Evolutionary conservation across 2,888 invertebrate genomes (phyloP), one percentile per base, ranked within the genome.

Genomic region (Cabera pusaria): DNA sequence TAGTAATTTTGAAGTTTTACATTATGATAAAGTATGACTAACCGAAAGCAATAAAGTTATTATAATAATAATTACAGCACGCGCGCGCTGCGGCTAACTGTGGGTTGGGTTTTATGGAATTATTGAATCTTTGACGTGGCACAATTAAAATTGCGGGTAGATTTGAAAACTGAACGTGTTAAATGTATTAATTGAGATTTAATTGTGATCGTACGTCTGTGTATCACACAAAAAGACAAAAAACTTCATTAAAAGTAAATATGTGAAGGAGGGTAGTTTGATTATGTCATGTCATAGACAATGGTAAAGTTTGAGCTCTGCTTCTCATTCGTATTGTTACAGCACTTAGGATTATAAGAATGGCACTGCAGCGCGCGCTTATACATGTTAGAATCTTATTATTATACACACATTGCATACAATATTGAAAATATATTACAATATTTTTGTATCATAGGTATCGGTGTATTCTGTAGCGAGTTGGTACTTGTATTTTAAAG

Each of bases 1-100:
- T 87, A 87, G 87, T 69, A 28, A 85, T 87, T 87, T 87, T 85
- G 86, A 88, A 83, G 77, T 84, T 87, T 88, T 88, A 88, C 73
- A 77, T 63, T 46, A 52, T 49, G 37, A 44, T 52, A 48, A 45
- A 68, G 65, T 68, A 73, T 77, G 72, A 84, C 71, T 86, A 84
- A 84, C 78, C 80, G 75, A 87, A 85, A 87, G 87, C 87, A 87
- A 87, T 87, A 87, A 86, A 66, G 64, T 74, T 73, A 71, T 59
- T 64, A 71, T 72, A 60, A 64, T 60, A 67, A 59, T 60, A 57
- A 59, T 51, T 59, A 61, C 66, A 65, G 80, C 73, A 76, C 75
- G 79, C 83, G 83, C 81, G 85, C 83, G 84, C 78, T 81, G 85
- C 74, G 56, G 66, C 48, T 40, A 21, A 8, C 8, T 19, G 5